Evolutionary conservation across 1,140 invertebrate species (phyloP), one percentile per base, ranked within the genome.

Genomic region (Drosophila saltans): DNA sequence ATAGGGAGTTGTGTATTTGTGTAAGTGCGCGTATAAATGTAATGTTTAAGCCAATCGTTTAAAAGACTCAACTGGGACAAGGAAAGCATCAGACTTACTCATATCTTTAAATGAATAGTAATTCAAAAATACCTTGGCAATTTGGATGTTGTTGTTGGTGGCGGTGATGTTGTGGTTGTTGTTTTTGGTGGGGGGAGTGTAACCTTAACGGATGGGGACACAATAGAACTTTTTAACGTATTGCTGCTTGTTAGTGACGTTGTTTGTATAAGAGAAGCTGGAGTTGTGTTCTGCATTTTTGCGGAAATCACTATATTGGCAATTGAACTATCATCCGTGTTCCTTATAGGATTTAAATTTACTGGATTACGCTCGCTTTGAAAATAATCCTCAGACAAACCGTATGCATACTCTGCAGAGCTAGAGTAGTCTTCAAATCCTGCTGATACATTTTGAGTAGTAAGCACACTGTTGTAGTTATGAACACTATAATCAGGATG

Each of bases 381-480:
- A 55, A 75, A 75, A 30, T 81, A 79, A 28, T 81, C 76, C 45
- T 66, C 70, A 36, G 69, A 55, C 36, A 63, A 80, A 10, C 64
- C 62, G 9, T 74, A 66, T n/a, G 55, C 45, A 52, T 80, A 73
- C 28, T 89, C 85, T 39, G 68, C 75, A 4, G 82, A 80, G 30
- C 68, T 78, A 6, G 80, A 73, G 56, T 90, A 90, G 36, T 79
- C 73, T 4, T 77, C 67, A 24, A 45, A 56, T 5, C 56, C 48
- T 5, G 40, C 10, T 52, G 45, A 52, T 52, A 21, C 21, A 43
- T 71, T 59, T 2, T 57, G 57, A 4, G 76, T 88, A 9, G 82
- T 81, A 3, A 85, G 39, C 0, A 78, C 85, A 48, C 72, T 75
- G 61, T 90, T 90, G 65, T 77, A 80, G 26, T 69, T 78, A 30